phyloP scores from a whole-genome alignment of 1,140 invertebrate genomes.

The Ips typographus region DNA sequence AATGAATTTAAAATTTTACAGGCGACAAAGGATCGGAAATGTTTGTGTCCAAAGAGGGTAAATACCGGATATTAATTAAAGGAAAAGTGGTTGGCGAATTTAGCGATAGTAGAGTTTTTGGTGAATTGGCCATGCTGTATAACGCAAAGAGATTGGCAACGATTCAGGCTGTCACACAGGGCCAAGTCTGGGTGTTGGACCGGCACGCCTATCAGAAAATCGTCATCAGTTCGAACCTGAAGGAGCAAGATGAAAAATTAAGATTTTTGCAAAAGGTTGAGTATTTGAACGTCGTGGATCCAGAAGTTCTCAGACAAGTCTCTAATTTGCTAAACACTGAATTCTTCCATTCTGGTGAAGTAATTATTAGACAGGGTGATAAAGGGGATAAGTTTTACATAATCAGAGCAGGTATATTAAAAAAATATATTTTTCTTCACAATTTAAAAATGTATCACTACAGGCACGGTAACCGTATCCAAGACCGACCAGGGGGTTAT shows the following conservation, averaged over 20 bases:
- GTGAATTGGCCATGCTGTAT: constrained; percentile 44
- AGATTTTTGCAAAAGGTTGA: constrained; percentile 85
- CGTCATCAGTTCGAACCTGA: constrained; percentile 79
- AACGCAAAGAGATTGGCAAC: constrained; percentile 42
- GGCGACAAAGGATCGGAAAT: constrained; percentile 42
- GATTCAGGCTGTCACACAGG: constrained; percentile 46
- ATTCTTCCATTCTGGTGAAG: constrained; percentile 80
- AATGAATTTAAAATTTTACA: constrained; percentile 6
- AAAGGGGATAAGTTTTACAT: constrained; percentile 94
- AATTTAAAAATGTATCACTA: not conserved
- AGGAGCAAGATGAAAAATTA: constrained; percentile 79
- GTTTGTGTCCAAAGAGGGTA: constrained; percentile 41
- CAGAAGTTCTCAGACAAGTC: constrained; percentile 81
- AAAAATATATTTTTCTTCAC: not conserved
- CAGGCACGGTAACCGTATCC: constrained; percentile 74
- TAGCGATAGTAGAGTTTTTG: constrained; percentile 40
- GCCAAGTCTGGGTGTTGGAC: constrained; percentile 86
- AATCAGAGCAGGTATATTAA: constrained; percentile 71
- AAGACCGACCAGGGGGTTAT: constrained; percentile 63
- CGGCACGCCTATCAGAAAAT: constrained; percentile 84
- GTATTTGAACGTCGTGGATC: constrained; percentile 74
- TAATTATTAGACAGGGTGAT: constrained; percentile 91
- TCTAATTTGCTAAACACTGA: constrained; percentile 87
- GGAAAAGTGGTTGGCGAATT: constrained; percentile 39
- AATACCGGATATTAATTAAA: constrained; percentile 36